Base-by-base conservation (phyloP, 2,797 vertebrate genomes). In the Macropus fuliginosus region DNA sequence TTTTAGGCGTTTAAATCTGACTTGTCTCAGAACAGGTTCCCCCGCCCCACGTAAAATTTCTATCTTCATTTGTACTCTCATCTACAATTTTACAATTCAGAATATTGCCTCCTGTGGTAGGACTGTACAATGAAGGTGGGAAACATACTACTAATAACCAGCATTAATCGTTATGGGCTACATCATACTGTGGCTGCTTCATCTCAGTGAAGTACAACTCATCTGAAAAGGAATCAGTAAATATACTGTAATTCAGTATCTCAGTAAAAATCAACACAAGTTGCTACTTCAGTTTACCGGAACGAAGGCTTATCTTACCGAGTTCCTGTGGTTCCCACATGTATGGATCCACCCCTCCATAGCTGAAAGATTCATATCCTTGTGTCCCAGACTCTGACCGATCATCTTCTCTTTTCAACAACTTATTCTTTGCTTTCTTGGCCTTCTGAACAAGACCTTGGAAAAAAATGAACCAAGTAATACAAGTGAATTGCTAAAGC, bases 271-370 rank as follows among this genome's bases (percentile, higher is more conserved):
- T 55, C 1, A 93, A 56, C 40, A 91, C 9, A 93, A 74, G 90
- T 27, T 81, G 28, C 18, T 92, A 21, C 56, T 54, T 95, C 66
- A 93, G 46, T 40, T 59, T 18, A 96, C 90, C 40, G 34, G 90
- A 91, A 8, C 24, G 95, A 94, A 0, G 40, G 46, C 52, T 40
- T 55, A 92, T 95, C 99, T 99, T 98, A 99, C 99, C 99, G 92
- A 99, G 98, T 98, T 99, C 99, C 98, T 99, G 99, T 91, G 99
- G 99, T 96, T 99, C 99, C 99, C 99, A 99, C 99, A 99, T 99
- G 96, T 99, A 99, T 0, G 99, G 99, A 98, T 99, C 99, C 54
- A 99, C 99, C 95, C 99, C 99, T 28, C 99, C 99, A 91, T 99
- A 99, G 98, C 99, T 99, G 98, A 99, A 99, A 1, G 99, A 99